Conservation (phyloP, 2,113 vertebrate species). For the Mastomys natalensis region DNA sequence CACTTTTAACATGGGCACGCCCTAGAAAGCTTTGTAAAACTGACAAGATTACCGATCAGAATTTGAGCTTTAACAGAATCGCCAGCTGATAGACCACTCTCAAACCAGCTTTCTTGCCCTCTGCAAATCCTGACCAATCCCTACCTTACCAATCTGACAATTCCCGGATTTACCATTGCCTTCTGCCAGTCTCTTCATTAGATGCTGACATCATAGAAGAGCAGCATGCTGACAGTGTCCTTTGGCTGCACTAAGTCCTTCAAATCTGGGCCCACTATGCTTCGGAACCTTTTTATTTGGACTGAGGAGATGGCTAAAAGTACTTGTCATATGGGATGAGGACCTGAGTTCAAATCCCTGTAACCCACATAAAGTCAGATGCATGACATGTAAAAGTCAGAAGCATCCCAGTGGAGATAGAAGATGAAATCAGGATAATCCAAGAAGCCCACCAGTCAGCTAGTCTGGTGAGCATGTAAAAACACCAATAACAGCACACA, state of each 20-base stretch:
- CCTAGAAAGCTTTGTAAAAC: not conserved
- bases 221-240: not conserved
- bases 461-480: not conserved
- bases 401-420: not conserved
- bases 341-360: not conserved
- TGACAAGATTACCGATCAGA: not conserved
- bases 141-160: rapidly evolving
- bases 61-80: not conserved
- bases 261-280: not conserved
- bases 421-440: not conserved
- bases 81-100: not conserved
- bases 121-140: not conserved
- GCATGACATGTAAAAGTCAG: not conserved
- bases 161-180: not conserved
- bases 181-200: not conserved
- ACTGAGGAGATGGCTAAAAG: not conserved
- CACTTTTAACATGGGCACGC: not conserved
- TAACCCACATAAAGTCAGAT: not conserved
- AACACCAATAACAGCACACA: not conserved
- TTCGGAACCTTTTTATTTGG: not conserved
- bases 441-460: not conserved
- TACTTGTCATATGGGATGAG: not conserved
- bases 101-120: not conserved
- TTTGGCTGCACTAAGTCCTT: not conserved
- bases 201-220: not conserved